A percentile compares a stretch with the other conserved stretches of the same genome.
Evolutionary conservation across 2,888 invertebrate genomes (phyloP).

Genomic region (Fragum whitleyi): DNA sequence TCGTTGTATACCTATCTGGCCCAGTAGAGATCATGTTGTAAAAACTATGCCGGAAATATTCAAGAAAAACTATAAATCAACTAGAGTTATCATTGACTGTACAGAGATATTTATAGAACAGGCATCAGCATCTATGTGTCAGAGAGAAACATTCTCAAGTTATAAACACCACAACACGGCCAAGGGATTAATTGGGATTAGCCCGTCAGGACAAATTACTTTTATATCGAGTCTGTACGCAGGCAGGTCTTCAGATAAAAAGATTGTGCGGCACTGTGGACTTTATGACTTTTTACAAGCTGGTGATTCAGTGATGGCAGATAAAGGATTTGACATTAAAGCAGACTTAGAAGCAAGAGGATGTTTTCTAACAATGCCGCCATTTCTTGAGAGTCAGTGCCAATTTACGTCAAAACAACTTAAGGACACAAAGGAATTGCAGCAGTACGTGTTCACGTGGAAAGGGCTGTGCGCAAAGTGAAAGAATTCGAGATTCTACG

Average conservation of each 20-base stretch:
- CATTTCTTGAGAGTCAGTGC: slow-evolving; percentile 29
- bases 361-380: slow-evolving; percentile 30
- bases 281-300: slow-evolving; percentile 33
- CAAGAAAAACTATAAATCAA: slow-evolving; percentile 9
- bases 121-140: slow-evolving; percentile 30
- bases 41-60: slow-evolving; percentile 15
- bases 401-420: slow-evolving; percentile 31
- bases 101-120: slow-evolving; percentile 45
- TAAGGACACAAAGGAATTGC: slow-evolving; percentile 26
- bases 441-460: slow-evolving; percentile 35
- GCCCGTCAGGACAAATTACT: slow-evolving; percentile 40
- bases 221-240: slow-evolving; percentile 48
- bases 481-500: slow-evolving; percentile 40
- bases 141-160: slow-evolving; percentile 38
- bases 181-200: slow-evolving; percentile 37
- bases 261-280: slow-evolving; percentile 43
- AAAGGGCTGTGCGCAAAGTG: slow-evolving; percentile 33
- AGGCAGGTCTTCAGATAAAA: slow-evolving; percentile 40
- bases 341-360: slow-evolving; percentile 11
- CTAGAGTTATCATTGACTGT: slow-evolving; percentile 33
- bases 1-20: not conserved
- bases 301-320: slow-evolving; percentile 38
- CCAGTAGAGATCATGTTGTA: not conserved
- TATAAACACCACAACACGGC: slow-evolving; percentile 49
- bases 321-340: slow-evolving; percentile 38